Evolutionary conservation across 2,888 invertebrate species (phyloP), one percentile per base, ranked within the genome.

Genomic region (Aquatica leii): DNA sequence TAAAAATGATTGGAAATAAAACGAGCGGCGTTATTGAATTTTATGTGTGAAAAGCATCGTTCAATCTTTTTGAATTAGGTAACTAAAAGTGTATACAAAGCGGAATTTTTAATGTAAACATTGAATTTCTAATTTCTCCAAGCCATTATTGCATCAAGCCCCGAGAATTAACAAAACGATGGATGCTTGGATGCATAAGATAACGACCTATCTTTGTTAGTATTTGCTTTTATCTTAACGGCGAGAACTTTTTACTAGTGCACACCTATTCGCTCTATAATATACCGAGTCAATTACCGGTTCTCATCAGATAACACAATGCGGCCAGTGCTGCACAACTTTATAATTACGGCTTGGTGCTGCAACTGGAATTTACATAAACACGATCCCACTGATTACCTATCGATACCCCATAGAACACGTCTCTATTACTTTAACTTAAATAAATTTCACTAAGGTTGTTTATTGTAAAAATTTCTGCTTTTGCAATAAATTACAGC

Each of bases 221-320:
- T 43, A 58, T 62, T 62, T 58, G 34, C 61, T 62, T 55, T 78
- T 80, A 80, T 80, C 80, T 78, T 71, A 77, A 77, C 77, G 76
- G 79, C 79, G 79, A 76, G 78, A 79, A 78, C 72, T 78, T 79
- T 80, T 80, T 79, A 79, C 78, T 78, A 77, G 78, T 75, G 74
- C 79, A 79, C 80, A 80, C 80, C 78, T 79, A 76, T 75, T 70
- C 76, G 74, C 73, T 75, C 77, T 76, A 76, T 77, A 78, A 77
- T 75, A 79, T 80, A 80, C 79, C 78, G 80, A 80, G 79, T 80
- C 80, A 80, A 80, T 80, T 80, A 80, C 78, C 71, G 77, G 71
- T 74, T 74, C 77, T 74, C 73, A 80, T 79, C 79, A 76, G 79
- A 79, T 80, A 79, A 77, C 73, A 76, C 75, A 76, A 77, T 76